Conservation (phyloP, 30 jellyfish, hydroid and myxozoan species). For the Catostylus mosaicus region DNA sequence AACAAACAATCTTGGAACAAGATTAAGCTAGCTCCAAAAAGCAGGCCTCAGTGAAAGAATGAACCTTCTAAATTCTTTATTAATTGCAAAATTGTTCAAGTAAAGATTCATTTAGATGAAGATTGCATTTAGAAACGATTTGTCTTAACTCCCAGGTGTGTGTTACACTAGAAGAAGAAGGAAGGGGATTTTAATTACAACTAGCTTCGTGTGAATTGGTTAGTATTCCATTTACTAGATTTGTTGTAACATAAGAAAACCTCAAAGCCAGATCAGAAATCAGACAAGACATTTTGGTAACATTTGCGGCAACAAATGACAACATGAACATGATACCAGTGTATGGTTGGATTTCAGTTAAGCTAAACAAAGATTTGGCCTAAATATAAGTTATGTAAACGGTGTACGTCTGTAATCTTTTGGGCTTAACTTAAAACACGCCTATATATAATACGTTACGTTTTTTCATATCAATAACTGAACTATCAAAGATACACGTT, state of each 20-base stretch:
- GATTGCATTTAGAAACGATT: no score
- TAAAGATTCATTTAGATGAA: no score
- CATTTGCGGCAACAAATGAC: conserved; percentile 9
- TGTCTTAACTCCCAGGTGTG: no score
- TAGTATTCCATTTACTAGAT: background rate
- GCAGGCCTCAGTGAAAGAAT: no score
- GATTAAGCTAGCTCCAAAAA: no score
- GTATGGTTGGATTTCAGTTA: background rate
- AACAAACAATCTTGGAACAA: no score
- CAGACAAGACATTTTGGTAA: background rate
- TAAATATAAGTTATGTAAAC: background rate
- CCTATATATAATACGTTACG: background rate
- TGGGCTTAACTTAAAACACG: background rate
- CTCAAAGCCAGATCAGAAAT: background rate
- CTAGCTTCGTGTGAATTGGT: no score
- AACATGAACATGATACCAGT: background rate
- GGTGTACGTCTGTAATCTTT: background rate
- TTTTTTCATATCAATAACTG: background rate
- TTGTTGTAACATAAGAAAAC: background rate
- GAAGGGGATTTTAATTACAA: no score
- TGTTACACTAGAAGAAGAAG: no score
- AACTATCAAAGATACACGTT: background rate
- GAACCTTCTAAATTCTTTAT: no score
- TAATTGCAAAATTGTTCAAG: no score
- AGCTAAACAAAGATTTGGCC: background rate